Evolutionary conservation across 2,797 vertebrate species (phyloP), one percentile per base, ranked within the genome.

Genomic region (Limosa lapponica): DNA sequence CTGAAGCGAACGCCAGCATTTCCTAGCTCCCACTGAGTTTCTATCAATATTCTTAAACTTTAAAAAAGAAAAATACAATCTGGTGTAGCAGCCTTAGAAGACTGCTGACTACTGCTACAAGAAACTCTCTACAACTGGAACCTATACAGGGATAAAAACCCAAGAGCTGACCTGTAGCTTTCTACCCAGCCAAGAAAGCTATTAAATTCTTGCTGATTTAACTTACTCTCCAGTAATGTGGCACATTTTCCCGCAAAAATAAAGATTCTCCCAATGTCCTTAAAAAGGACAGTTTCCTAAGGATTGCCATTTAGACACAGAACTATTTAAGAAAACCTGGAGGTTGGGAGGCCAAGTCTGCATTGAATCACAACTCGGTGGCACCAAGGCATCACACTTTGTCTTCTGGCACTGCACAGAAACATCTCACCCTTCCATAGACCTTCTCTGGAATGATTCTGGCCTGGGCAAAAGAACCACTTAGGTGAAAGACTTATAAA

Each of bases 11-110:
- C 6, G 70, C 92, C 96, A 96, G 81, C 89, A 89, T 95, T 92
- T 96, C 87, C 93, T 64, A 93, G 86, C 90, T 97, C 95, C 93
- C 89, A 91, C 89, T 90, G 95, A 85, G 90, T 92, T 97, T 96
- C 96, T 96, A 96, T 96, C 95, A 96, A 96, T 96, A 96, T 82
- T 97, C 95, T 95, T 96, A 96, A 94, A 89, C 95, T 97, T 96
- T 95, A 96, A 94, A 96, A 92, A 94, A 78, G 93, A 95, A 96
- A 97, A 96, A 96, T 96, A 95, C 95, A 96, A 90, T 95, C 96
- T 97, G 94, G 83, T 79, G 59, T 70, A 95, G 46, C 93, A 95
- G 70, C 80, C 90, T 82, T 77, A 37, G 87, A 58, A 92, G 94
- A 87, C 43, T 90, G 86, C 90, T 96, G 93, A 93, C 90, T 96